These are phyloP conservation scores for Arge pagana DNA, from an alignment of 2,888 invertebrate genomes.

Conservation along the genomic window DNA sequence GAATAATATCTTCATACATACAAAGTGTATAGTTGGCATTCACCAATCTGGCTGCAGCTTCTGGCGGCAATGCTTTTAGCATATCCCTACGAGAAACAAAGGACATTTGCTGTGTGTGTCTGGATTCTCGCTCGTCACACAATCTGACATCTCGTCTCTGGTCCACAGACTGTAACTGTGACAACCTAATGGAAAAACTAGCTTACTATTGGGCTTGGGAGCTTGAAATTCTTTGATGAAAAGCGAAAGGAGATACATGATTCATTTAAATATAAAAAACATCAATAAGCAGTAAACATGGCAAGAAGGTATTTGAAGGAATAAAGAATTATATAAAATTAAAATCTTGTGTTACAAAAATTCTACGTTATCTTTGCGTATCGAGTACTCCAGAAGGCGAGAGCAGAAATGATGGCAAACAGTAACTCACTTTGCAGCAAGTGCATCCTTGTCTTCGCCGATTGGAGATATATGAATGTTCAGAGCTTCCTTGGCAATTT, in stretches of 20 bases:
- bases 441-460: conserved; percentile 46
- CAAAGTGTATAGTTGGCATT: conserved; percentile 78
- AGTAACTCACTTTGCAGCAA: conserved; percentile 51
- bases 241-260: background rate
- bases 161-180: conserved; percentile 74
- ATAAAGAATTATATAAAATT: background rate
- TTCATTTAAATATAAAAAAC: too few relatives aligned
- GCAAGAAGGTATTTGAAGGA: background rate
- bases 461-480: conserved; percentile 38
- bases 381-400: too few relatives aligned
- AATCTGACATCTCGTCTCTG: conserved; percentile 77
- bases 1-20: conserved; percentile 59
- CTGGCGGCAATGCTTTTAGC: conserved; percentile 70
- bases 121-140: conserved; percentile 75
- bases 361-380: too few relatives aligned
- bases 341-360: too few relatives aligned
- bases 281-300: too few relatives aligned
- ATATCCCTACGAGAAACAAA: conserved; percentile 74
- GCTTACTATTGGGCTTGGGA: conserved; percentile 17
- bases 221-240: background rate
- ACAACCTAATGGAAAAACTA: conserved; percentile 62
- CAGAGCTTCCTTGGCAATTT: conserved; percentile 53
- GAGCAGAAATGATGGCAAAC: background rate
- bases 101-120: conserved; percentile 74
- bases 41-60: conserved; percentile 73